Base-by-base conservation (phyloP, 2,797 vertebrate species). In the Myripristis murdjan region DNA sequence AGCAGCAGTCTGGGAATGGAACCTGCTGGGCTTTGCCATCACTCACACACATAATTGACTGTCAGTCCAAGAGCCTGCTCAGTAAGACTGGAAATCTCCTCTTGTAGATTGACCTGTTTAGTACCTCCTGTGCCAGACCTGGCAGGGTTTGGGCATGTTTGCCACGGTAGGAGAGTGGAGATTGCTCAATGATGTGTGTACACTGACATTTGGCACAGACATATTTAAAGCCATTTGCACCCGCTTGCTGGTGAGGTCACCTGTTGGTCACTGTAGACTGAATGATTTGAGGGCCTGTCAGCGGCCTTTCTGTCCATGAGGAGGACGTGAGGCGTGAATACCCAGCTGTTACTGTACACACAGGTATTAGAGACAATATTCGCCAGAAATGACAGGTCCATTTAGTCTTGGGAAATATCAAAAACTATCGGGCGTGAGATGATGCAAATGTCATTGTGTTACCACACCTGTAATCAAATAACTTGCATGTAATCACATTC, bases 121-220 rank as follows among this genome's bases (percentile, higher is more conserved):
- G 51, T 37, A 5, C 54, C 57, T 75, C 60, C 39, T 51, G 35
- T 75, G 63, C 37, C 44, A 58, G 57, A 41, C 18, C 61, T 41
- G 33, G 53, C 65, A 54, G 63, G 56, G 39, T 35, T 44, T 10
- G 44, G 22, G 14, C n/a, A 2, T 54, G 58, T 63, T 77, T 73
- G 64, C 73, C 53, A 51, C 24, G 56, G 76, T 23, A 31, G 5
- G 16, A 47, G 41, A 46, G 49, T 55, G 43, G 48, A 67, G 66
- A 78, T 70, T 85, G 76, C 69, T 77, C 71, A 71, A 47, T 57
- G 55, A 83, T 77, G 87, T 83, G 85, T 78, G 59, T 61, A 79
- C 69, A 81, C 5, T 87, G 84, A 88, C 85, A 90, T 91, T 89
- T 89, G 59, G 65, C 74, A 70, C 64, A 83, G 55, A 23, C 41